Base-by-base conservation (phyloP, 2,888 invertebrate genomes). In the Lingula anatina region DNA sequence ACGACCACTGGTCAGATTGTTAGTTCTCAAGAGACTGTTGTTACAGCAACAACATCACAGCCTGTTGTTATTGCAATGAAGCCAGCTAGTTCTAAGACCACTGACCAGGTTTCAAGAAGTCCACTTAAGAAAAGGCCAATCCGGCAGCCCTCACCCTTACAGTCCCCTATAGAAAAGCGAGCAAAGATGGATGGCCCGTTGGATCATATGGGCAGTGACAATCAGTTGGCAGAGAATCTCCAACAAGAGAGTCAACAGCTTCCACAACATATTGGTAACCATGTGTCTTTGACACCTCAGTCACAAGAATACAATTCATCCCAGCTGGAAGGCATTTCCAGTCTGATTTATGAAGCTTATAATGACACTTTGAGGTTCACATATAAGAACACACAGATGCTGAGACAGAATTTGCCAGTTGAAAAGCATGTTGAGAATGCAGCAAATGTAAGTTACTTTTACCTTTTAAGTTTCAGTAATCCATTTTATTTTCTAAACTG, bases 71-170 rank as follows among this genome's bases (percentile, higher is more conserved):
- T n/a, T n/a, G n/a, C n/a, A n/a, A n/a, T n/a, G n/a, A n/a, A n/a
- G n/a, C n/a, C n/a, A n/a, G n/a, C n/a, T n/a, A n/a, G n/a, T n/a
- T n/a, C n/a, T n/a, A n/a, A 62, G 50, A 56, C 59, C 20, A 58
- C 61, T 18, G 65, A 66, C 47, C 65, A 65, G 42, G 64, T 68
- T 51, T 64, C 56, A 35, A 57, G 67, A 52, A 71, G 71, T 61
- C 73, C 73, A 25, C 66, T 71, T 36, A 73, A 73, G 54, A 73
- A 73, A 55, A 61, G 73, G 47, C 73, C 73, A 24, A 12, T 12
- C 31, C 9, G 15, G 31, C 9, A 9, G 31, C 31, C 31, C 9
- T 9, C 9, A 31, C 9, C 31, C 9, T 12, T 31, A 31, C 9
- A 31, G 15, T 31, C 31, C 9, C 31, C 31, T 31, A 15, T 12